Percentiles rank a stretch among this genome's conserved stretches.
Evolutionary conservation across 2,113 vertebrate genomes (phyloP).

Genomic region (Rhea pennata): DNA sequence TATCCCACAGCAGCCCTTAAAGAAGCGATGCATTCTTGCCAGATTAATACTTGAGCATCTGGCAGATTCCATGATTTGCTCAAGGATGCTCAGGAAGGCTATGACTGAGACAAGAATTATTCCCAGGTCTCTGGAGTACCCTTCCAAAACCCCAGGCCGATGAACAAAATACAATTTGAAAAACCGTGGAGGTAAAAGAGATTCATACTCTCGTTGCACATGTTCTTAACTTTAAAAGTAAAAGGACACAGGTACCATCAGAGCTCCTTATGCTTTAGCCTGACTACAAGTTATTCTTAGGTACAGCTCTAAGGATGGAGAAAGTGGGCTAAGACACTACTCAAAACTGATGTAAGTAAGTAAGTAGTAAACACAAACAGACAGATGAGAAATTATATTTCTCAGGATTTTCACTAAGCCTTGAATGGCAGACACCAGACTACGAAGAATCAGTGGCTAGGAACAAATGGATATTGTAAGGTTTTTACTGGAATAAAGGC

Average conservation of each 20-base stretch:
- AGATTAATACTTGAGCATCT: neutral
- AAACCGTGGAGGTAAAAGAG: neutral
- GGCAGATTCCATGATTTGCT: neutral
- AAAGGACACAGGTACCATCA: neutral
- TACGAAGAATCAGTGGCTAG: slow-evolving; percentile 16
- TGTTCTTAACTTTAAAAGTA: neutral
- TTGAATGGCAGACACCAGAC: neutral
- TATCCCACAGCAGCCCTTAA: neutral
- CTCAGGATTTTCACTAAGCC: slow-evolving; percentile 24
- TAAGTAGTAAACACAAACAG: neutral
- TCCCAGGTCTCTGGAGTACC: neutral
- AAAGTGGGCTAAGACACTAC: neutral
- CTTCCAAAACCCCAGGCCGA: neutral
- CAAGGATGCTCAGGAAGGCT: neutral
- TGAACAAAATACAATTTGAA: neutral
- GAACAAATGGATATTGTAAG: neutral
- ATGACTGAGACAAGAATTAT: neutral
- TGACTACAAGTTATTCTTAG: neutral
- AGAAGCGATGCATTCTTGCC: neutral
- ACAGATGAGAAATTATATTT: slow-evolving; percentile 31
- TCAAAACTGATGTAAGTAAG: neutral
- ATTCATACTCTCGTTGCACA: neutral
- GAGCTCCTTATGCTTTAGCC: neutral
- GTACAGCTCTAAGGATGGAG: neutral
- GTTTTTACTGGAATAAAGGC: slow-evolving; percentile 30